Conservation (phyloP, 2,888 invertebrate species). For the Platerodrilus igneus region DNA sequence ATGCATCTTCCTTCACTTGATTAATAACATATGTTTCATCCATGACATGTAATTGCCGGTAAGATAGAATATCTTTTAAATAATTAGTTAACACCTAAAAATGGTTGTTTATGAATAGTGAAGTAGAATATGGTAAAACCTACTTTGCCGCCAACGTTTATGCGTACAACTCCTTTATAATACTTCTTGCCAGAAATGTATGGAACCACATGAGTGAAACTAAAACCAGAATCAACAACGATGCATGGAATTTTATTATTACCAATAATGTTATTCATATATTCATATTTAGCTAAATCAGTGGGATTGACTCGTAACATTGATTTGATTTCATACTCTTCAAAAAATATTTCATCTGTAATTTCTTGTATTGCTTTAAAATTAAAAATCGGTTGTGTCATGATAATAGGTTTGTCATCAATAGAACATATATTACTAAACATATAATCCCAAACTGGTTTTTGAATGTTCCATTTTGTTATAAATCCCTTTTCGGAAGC, state of each 20-base stretch:
- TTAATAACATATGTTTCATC: constrained; percentile 98
- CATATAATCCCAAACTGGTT: constrained; percentile 93
- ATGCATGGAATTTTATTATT: constrained; percentile 46
- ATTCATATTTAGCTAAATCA: constrained; percentile 72
- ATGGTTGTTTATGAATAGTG: too few species aligned
- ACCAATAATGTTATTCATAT: constrained; percentile 39
- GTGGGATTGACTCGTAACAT: constrained; percentile 76
- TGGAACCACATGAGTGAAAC: constrained; percentile 91
- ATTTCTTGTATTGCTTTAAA: constrained; percentile 90
- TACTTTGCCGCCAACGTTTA: constrained; percentile 95
- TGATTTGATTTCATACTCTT: constrained; percentile 89
- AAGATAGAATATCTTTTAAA: constrained; percentile 94
- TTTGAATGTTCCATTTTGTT: constrained; percentile 94
- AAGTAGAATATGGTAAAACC: not conserved
- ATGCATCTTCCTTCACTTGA: constrained; percentile 96
- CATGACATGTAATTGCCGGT: constrained; percentile 95
- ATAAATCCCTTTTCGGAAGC: constrained; percentile 94
- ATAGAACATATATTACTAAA: constrained; percentile 82
- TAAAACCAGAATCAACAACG: constrained; percentile 92
- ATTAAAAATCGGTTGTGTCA: constrained; percentile 94
- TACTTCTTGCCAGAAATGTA: constrained; percentile 67
- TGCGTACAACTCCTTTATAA: constrained; percentile 66
- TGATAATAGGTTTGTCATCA: constrained; percentile 71
- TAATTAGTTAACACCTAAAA: constrained; percentile 76
- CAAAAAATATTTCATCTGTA: constrained; percentile 94